These are phyloP conservation scores for Dryobotodes eremita DNA, from an alignment of 2,888 invertebrate genomes.

Conservation along the genomic window DNA sequence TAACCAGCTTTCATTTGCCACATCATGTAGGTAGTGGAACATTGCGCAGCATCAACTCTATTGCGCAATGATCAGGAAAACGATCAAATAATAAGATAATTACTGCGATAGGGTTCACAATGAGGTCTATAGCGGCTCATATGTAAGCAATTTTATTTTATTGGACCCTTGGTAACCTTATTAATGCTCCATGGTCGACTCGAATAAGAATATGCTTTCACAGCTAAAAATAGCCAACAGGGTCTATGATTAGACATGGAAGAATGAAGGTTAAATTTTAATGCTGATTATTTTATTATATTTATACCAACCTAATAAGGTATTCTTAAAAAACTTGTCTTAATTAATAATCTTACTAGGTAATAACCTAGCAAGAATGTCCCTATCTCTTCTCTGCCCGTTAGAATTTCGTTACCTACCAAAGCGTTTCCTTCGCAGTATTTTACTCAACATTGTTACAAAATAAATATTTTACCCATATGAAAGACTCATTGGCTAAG, in stretches of 20 bases:
- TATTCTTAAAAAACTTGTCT: neutral
- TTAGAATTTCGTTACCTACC: no score
- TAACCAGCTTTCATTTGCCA: conserved; percentile 28
- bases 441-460: conserved; percentile 3
- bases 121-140: neutral
- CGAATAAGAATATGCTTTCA: neutral
- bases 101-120: conserved; percentile 27
- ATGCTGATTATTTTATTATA: neutral
- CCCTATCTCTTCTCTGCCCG: neutral
- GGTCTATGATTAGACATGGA: neutral
- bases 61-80: conserved; percentile 36
- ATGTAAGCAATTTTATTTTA: conserved; percentile 29
- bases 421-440: neutral
- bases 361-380: neutral
- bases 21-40: conserved; percentile 21
- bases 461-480: conserved; percentile 4
- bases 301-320: neutral
- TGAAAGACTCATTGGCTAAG: conserved; percentile 6
- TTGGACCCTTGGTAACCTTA: conserved; percentile 4
- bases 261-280: neutral
- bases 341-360: neutral
- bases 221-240: neutral
- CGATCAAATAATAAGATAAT: conserved; percentile 49
- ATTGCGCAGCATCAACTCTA: conserved; percentile 27
- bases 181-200: neutral